Base-by-base conservation (phyloP, 2,888 invertebrate genomes). In the Sturmia bella region DNA sequence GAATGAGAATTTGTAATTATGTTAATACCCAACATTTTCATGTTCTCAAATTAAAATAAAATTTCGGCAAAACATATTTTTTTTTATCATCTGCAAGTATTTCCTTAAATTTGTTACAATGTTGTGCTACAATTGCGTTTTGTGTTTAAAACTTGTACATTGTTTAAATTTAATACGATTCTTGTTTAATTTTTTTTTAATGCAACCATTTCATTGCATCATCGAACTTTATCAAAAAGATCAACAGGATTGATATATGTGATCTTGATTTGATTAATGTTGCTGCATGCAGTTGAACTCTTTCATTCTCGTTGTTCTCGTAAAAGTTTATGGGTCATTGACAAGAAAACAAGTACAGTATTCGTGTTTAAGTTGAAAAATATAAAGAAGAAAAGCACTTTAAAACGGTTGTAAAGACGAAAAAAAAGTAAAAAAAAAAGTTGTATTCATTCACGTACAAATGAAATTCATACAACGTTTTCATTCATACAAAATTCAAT, bases 211-310 rank as follows among this genome's bases (percentile, higher is more conserved):
- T 43, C n/a, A n/a, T 52, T 52, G 45, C 54, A 56, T 64, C 59
- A 45, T 21, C 45, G 54, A 43, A 54, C 13, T 69, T n/a, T 61
- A 61, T 57, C 52, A 32, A 4, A n/a, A 48, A 72, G 72, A 72
- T 78, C 64, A 78, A 66, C 12, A 21, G 4, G 64, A 66, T 72
- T 72, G 57, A 72, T 78, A 48, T 52, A 70, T 50, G 50, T 17
- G 57, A 73, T 69, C 61, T 12, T 54, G 37, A 48, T 56, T 66
- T 68, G 64, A 73, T 79, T 79, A 73, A 66, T 73, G 79, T 68
- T 63, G 69, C 66, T 50, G 61, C 66, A 57, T 48, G 48, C 13
- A 52, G 39, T 52, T 68, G 19, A 56, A 56, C 48, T 43, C 45
- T 68, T 61, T 68, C 3, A 43, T 27, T 64, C 4, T 21, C 17